Evolutionary conservation across 2,113 vertebrate species (phyloP), one percentile per base, ranked within the genome.

Genomic region (Stegostoma tigrinum): DNA sequence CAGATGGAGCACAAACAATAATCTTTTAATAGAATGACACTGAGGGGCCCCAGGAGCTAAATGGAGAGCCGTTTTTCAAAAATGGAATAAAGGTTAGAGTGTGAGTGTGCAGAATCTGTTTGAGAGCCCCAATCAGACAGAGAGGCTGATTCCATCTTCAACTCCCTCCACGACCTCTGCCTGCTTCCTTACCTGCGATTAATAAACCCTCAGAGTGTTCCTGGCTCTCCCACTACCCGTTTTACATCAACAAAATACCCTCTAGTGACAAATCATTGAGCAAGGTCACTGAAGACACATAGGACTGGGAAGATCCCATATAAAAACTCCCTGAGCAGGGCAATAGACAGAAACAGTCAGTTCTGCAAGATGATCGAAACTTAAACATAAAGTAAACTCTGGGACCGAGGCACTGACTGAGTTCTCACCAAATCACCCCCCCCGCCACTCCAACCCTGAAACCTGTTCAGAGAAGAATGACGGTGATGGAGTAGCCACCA

Each of bases 1-100:
- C 89, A 93, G 61, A 93, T 93, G 89, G 89, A 93, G 34, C 34
- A 66, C 66, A 93, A 93, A 93, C 61, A 93, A 93, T 93, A 34
- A 93, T 66, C 61, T 93, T 93, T 93, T 38, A 93, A 93, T 93
- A 93, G 89, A 93, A 38, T 34, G 30, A 30, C 34, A 93, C 55
- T 17, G 5, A 66, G 89, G 66, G 89, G 89, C 89, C 89, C 61
- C 34, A 61, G 34, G 61, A 61, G 23, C 17, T 0, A 52, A 52
- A 52, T 8, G 55, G 89, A 38, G 89, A 64, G 89, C 17, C 89
- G 0, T 66, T 4, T 34, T 38, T 38, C 89, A 1, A 91, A 64
- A 91, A 34, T 90, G 87, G 55, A 64, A 64, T 64, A 1, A 87
- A 19, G 80, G 80, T 42, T 19, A 83, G 80, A 83, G 80, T 17